phyloP scores from a whole-genome alignment of 2,797 vertebrate genomes.

The Spea hammondii region DNA sequence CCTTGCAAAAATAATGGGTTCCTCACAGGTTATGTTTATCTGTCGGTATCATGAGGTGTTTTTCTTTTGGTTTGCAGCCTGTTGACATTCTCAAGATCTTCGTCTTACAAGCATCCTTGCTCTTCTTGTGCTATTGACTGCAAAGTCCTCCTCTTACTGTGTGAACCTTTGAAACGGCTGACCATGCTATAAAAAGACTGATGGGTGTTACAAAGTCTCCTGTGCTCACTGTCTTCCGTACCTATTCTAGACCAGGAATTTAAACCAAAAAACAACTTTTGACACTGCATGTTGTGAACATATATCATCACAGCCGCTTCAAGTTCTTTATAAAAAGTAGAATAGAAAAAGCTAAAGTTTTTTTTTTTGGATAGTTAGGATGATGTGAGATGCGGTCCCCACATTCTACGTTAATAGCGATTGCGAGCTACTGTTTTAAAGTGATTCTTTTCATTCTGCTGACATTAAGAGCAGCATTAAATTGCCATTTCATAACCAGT shows the following conservation, averaged over 20 bases:
- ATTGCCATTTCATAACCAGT: not conserved
- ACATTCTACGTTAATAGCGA: too few species aligned
- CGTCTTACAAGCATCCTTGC: slow-evolving; percentile 12
- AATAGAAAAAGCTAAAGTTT: too few species aligned
- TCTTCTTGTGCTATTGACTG: slow-evolving; percentile 13
- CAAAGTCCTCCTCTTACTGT: not conserved
- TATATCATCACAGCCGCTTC: too few species aligned
- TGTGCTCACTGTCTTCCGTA: slow-evolving; percentile 1
- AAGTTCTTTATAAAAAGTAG: too few species aligned
- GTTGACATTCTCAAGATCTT: slow-evolving; percentile 33
- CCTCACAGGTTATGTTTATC: slow-evolving; percentile 22
- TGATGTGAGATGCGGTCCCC: too few species aligned
- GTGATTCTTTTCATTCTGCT: slow-evolving; percentile 8
- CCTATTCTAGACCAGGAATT: slow-evolving; percentile 2
- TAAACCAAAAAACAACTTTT: not conserved
- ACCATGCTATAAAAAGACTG: not conserved
- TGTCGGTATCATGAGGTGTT: not conserved
- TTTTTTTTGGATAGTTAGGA: too few species aligned
- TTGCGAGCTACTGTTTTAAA: not conserved
- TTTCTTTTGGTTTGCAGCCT: slow-evolving; percentile 26
- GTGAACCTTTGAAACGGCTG: slow-evolving; percentile 3
- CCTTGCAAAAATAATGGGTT: slow-evolving; percentile 7
- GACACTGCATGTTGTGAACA: not conserved
- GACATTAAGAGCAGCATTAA: not conserved
- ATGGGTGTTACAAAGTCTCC: slow-evolving; percentile 8